Evolutionary conservation across 2,888 invertebrate genomes (phyloP).

Genomic region (Drosophila testacea): DNA sequence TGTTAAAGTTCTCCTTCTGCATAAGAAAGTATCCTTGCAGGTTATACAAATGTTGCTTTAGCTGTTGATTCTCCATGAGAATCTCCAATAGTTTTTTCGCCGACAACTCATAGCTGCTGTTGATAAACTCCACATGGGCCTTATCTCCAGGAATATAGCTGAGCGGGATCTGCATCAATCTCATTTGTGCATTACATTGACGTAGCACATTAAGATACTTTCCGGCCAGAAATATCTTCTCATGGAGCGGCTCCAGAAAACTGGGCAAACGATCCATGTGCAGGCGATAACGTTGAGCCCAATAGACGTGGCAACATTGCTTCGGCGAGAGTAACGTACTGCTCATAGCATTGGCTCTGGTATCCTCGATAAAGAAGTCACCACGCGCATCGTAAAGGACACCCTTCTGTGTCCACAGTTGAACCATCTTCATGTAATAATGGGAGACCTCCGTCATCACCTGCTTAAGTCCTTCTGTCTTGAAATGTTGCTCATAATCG

Average conservation of each 20-base stretch:
- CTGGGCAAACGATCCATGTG: slow-evolving; percentile 44
- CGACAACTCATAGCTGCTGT: slow-evolving; percentile 56
- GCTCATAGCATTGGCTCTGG: slow-evolving; percentile 37
- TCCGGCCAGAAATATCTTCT: slow-evolving; percentile 54
- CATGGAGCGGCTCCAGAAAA: slow-evolving; percentile 38
- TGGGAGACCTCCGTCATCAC: slow-evolving; percentile 38
- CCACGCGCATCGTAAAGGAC: slow-evolving; percentile 52
- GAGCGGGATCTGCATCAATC: slow-evolving; percentile 48
- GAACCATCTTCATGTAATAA: slow-evolving; percentile 66
- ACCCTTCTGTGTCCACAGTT: slow-evolving; percentile 69
- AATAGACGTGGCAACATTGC: slow-evolving; percentile 60
- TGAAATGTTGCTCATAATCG: slow-evolving; percentile 34
- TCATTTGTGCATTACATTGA: slow-evolving; percentile 61
- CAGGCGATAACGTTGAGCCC: slow-evolving; percentile 51
- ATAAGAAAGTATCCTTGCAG: slow-evolving; percentile 55
- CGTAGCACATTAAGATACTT: slow-evolving; percentile 66
- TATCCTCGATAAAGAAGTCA: slow-evolving; percentile 67
- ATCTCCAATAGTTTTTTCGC: slow-evolving; percentile 48
- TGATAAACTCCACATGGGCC: slow-evolving; percentile 33
- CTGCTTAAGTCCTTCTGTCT: slow-evolving; percentile 12
- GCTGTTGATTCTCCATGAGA: slow-evolving; percentile 34
- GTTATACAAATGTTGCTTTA: slow-evolving; percentile 48
- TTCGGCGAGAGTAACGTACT: slow-evolving; percentile 52
- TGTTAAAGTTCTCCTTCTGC: slow-evolving; percentile 31
- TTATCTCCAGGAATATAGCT: slow-evolving; percentile 35